Evolutionary conservation across 2,797 vertebrate genomes (phyloP).

Genomic region (Gymnoscopelus microlampas): DNA sequence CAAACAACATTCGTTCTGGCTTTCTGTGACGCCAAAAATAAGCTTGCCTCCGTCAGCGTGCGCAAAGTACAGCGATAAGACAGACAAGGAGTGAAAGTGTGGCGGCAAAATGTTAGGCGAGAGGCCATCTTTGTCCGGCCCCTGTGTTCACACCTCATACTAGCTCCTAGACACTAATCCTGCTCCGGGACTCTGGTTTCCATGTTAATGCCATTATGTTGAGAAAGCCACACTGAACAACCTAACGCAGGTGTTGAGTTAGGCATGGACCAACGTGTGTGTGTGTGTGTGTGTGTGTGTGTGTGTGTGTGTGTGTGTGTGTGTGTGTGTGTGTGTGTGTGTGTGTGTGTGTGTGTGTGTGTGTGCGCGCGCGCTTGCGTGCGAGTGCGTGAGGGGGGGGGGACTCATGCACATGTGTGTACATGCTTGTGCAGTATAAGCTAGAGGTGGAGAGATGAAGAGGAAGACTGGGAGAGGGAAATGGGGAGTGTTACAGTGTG

Average conservation of each 20-base stretch:
- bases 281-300: slow-evolving; percentile 14
- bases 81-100: slow-evolving; percentile 23
- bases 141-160: slow-evolving; percentile 71
- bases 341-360: background rate
- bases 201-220: slow-evolving; percentile 62
- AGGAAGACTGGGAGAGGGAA: no score
- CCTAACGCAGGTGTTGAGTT: slow-evolving; percentile 69
- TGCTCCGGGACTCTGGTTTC: slow-evolving; percentile 66
- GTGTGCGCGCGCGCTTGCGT: background rate
- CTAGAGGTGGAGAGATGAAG: no score
- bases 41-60: background rate
- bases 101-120: slow-evolving; percentile 43
- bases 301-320: background rate
- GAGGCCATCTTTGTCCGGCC: slow-evolving; percentile 63
- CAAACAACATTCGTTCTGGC: no score
- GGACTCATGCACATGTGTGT: background rate
- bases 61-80: slow-evolving; percentile 14
- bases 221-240: slow-evolving; percentile 46
- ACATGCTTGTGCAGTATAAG: background rate
- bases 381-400: background rate
- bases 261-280: slow-evolving; percentile 33
- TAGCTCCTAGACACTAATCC: slow-evolving; percentile 64
- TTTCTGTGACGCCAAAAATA: no score
- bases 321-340: background rate
- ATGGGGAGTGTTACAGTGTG: slow-evolving; percentile 1